phyloP scores from a whole-genome alignment of 2,888 invertebrate species.

The Aelia acuminata region DNA sequence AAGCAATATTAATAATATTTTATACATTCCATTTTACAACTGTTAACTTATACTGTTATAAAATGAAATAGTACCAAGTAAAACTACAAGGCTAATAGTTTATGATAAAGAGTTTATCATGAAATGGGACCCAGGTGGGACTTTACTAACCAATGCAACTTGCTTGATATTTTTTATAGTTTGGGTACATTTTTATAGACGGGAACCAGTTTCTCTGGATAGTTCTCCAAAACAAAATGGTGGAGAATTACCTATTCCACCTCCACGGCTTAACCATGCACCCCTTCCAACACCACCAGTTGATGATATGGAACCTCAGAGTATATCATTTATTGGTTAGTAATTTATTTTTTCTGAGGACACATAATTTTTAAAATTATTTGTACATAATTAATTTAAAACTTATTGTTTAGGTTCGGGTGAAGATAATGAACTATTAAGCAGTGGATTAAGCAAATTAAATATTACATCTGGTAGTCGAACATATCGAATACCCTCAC shows the following conservation, averaged over 20 bases:
- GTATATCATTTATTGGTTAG: constrained; percentile 91
- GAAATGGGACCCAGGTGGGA: too few relatives aligned
- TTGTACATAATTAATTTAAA: background rate
- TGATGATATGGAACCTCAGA: constrained; percentile 94
- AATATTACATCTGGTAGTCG: constrained; percentile 90
- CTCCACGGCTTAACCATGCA: constrained; percentile 68
- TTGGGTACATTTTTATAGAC: constrained; percentile 19
- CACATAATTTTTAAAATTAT: constrained; percentile 12
- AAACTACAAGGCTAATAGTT: too few relatives aligned
- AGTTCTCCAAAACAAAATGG: constrained; percentile 66
- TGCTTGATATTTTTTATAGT: background rate
- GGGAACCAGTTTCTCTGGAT: constrained; percentile 65
- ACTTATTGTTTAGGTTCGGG: constrained; percentile 60
- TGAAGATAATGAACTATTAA: constrained; percentile 72
- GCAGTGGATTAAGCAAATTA: constrained; percentile 80
- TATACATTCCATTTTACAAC: too few relatives aligned
- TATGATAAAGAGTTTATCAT: too few relatives aligned
- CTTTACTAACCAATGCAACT: background rate
- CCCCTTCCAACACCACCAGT: constrained; percentile 79
- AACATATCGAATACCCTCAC: constrained; percentile 91
- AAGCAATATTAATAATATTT: too few relatives aligned
- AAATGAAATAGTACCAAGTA: too few relatives aligned
- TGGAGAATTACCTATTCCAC: constrained; percentile 65
- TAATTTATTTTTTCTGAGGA: constrained; percentile 67
- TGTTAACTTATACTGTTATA: too few relatives aligned